Conservation (phyloP, 1,140 invertebrate genomes). For the Anagrus nilaparvatae region DNA sequence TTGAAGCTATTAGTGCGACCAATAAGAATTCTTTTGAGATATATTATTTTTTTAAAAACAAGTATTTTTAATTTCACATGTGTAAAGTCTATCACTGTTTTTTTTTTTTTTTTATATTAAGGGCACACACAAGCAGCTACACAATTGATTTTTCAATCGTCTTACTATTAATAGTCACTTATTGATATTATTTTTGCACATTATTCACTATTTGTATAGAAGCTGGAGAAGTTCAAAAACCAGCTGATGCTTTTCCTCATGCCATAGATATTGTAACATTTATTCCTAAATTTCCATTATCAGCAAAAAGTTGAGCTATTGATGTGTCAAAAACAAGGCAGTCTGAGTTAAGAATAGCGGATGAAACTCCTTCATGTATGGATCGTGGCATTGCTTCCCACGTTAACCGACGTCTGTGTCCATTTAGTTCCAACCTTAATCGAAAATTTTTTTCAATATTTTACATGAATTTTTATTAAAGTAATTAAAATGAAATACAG, state of each 20-base stretch:
- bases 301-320: slow-evolving; percentile 96
- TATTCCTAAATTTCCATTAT: slow-evolving; percentile 98
- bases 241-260: slow-evolving; percentile 36
- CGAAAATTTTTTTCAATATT: background rate
- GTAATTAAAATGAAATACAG: slow-evolving; percentile 16
- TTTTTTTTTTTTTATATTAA: too few species aligned
- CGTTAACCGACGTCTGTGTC: slow-evolving; percentile 82
- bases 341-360: slow-evolving; percentile 96
- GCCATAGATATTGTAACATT: slow-evolving; percentile 97
- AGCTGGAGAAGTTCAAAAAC: slow-evolving; percentile 12
- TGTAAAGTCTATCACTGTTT: too few species aligned
- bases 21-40: too few species aligned
- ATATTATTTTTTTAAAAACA: too few species aligned
- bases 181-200: too few species aligned
- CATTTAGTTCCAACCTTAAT: slow-evolving; percentile 84
- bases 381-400: slow-evolving; percentile 99
- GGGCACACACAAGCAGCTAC: too few species aligned
- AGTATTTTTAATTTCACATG: too few species aligned
- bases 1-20: too few species aligned
- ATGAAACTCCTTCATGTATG: slow-evolving; percentile 97
- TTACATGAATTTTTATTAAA: background rate
- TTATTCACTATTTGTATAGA: too few species aligned
- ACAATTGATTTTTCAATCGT: too few species aligned
- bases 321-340: slow-evolving; percentile 98
- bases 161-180: too few species aligned